A percentile compares a stretch with the other conserved stretches of the same genome.
phyloP scores from a whole-genome alignment of 2,113 vertebrate species.

The Pelodiscus sinensis region DNA sequence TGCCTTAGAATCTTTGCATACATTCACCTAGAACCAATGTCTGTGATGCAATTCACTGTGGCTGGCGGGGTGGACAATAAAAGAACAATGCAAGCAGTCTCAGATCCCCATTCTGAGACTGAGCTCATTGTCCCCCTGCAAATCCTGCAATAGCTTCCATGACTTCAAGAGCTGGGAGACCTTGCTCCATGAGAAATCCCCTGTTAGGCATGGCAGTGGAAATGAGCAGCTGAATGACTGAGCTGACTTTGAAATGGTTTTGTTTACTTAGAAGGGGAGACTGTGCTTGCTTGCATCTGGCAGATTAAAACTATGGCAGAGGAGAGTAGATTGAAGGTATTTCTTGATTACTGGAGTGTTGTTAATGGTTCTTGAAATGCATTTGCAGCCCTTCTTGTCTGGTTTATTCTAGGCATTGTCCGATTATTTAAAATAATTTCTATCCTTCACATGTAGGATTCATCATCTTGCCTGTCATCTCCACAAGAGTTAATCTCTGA shows the following conservation, averaged over 20 bases:
- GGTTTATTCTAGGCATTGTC: not conserved
- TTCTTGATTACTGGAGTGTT: not conserved
- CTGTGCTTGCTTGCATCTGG: not conserved
- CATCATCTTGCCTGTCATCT: not conserved
- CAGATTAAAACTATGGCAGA: not conserved
- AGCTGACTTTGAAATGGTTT: not conserved
- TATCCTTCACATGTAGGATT: not conserved
- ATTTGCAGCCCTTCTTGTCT: not conserved
- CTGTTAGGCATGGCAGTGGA: not conserved
- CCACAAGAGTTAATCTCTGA: not conserved
- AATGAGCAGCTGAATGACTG: not conserved
- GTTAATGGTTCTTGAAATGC: constrained; percentile 3
- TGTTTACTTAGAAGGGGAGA: not conserved
- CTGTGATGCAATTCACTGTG: not conserved
- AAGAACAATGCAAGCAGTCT: not conserved
- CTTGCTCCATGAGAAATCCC: not conserved
- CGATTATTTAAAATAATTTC: not conserved
- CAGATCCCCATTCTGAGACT: not conserved
- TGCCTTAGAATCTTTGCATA: not conserved
- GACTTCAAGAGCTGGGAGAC: not conserved
- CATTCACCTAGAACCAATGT: not conserved
- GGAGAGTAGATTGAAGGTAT: not conserved
- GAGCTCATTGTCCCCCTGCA: not conserved
- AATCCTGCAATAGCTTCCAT: not conserved
- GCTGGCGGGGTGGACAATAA: not conserved